These are phyloP conservation scores for Apis florea DNA, from an alignment of 1,140 invertebrate species.

Conservation along the genomic window DNA sequence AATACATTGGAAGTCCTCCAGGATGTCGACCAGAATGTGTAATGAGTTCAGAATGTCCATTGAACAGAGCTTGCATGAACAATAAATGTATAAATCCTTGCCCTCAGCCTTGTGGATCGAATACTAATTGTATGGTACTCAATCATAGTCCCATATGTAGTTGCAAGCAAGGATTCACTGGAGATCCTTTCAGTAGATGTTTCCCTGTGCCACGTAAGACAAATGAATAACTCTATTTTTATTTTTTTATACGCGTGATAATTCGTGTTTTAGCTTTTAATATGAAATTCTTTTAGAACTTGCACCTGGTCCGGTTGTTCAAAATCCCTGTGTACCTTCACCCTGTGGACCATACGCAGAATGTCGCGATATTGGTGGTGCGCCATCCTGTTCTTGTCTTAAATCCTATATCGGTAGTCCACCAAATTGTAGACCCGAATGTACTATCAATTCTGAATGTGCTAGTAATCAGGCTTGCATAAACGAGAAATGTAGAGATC, in stretches of 20 bases:
- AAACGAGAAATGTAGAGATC: conserved; percentile 82
- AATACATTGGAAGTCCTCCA: conserved; percentile 78
- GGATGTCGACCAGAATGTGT: conserved; percentile 79
- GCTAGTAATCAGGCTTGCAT: conserved; percentile 83
- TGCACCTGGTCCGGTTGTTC: conserved; percentile 26
- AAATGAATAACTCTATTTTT: conserved; percentile 82
- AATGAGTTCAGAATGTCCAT: conserved; percentile 78
- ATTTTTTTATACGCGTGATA: conserved; percentile 64
- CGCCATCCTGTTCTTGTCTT: conserved; percentile 83
- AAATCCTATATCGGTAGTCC: conserved; percentile 81
- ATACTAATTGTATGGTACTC: conserved; percentile 72
- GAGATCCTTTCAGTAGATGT: conserved; percentile 81
- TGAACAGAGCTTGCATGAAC: conserved; percentile 78
- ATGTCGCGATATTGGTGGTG: conserved; percentile 73
- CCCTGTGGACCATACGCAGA: conserved; percentile 80
- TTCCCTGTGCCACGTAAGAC: conserved; percentile 80
- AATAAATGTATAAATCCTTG: conserved; percentile 81
- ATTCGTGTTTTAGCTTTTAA: conserved; percentile 79
- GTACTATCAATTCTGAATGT: conserved; percentile 86
- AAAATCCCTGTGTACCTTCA: conserved; percentile 80
- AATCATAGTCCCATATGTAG: conserved; percentile 79
- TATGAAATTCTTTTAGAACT: conserved; percentile 38
- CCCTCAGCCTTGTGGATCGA: conserved; percentile 79
- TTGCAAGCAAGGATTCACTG: conserved; percentile 80
- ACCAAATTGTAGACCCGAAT: conserved; percentile 86